Evolutionary conservation across 2,797 vertebrate genomes (phyloP).

Genomic region (Rhinatrema bivittatum): DNA sequence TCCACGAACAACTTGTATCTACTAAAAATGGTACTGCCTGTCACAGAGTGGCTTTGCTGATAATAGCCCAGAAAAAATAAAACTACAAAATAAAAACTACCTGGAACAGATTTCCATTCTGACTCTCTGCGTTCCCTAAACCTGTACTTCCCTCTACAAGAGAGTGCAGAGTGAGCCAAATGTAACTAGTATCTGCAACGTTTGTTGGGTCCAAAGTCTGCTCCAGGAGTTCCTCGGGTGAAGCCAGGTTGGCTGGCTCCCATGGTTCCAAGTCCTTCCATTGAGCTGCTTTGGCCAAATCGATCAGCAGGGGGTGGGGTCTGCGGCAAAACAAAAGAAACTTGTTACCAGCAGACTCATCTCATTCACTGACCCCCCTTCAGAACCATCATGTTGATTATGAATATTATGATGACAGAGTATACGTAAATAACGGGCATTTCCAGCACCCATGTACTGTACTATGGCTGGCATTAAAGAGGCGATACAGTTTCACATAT

Average conservation of each 20-base stretch:
- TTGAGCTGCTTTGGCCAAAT: slow-evolving; percentile 56
- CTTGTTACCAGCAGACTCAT: background rate
- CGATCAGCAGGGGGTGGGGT: slow-evolving; percentile 55
- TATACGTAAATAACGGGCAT: background rate
- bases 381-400: no score
- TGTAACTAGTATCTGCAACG: slow-evolving; percentile 77
- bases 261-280: slow-evolving; percentile 72
- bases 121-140: no score
- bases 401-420: no score
- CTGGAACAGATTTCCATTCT: no score
- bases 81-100: no score
- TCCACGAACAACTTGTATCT: no score
- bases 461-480: background rate
- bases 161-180: no score
- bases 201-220: slow-evolving; percentile 88
- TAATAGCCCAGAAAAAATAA: no score
- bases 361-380: background rate
- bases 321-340: slow-evolving; percentile 9
- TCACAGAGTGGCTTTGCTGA: no score
- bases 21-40: no score
- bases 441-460: background rate
- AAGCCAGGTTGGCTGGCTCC: slow-evolving; percentile 66
- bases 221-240: slow-evolving; percentile 76
- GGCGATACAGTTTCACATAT: background rate
- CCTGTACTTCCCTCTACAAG: no score